Evolutionary conservation across 1,140 invertebrate genomes (phyloP), one percentile per base, ranked within the genome.

Genomic region (Bicyclus anynana): DNA sequence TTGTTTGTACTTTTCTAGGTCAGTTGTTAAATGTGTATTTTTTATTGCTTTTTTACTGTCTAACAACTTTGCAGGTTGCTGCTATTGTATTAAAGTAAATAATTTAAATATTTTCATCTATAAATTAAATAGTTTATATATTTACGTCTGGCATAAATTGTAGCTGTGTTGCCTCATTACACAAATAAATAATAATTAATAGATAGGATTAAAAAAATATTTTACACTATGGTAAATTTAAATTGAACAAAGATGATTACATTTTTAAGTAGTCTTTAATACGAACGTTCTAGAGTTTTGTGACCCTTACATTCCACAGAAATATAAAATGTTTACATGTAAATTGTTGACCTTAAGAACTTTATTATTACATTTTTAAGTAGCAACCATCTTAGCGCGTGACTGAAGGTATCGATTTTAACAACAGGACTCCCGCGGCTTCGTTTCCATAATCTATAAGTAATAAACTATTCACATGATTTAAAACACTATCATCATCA

Each of bases 1-100:
- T 26, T 47, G 21, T 26, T 47, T 47, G 44, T 27, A 27, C 44
- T 13, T 47, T 47, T 47, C 44, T 47, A 47, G 44, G 44, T 47
- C 44, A 26, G 10, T 14, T 47, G 44, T 26, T 44, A 21, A 44
- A 44, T 44, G 20, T 16, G 14, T 14, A 44, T 23, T 44, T 44
- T 44, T 44, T 40, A 40, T 13, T 17, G 5, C 5, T 20, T 20
- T 44, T 40, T 40, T 16, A 40, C 17, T 40, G 5, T 40, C 37
- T 40, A 40, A 40, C 14, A 33, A n/a, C 29, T 12, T 12, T 33
- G 23, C 7, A 4, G 10, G 10, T 33, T 33, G n/a, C n/a, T 33
- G 9, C 10, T 10, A 10, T 2, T 27, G n/a, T 12, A 33, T 12
- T 12, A 33, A 33, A 12, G 29, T 12, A 33, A 10, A 33, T 33